Evolutionary conservation across 2,888 invertebrate species (phyloP), one percentile per base, ranked within the genome.

Genomic region (Cenopis cana): DNA sequence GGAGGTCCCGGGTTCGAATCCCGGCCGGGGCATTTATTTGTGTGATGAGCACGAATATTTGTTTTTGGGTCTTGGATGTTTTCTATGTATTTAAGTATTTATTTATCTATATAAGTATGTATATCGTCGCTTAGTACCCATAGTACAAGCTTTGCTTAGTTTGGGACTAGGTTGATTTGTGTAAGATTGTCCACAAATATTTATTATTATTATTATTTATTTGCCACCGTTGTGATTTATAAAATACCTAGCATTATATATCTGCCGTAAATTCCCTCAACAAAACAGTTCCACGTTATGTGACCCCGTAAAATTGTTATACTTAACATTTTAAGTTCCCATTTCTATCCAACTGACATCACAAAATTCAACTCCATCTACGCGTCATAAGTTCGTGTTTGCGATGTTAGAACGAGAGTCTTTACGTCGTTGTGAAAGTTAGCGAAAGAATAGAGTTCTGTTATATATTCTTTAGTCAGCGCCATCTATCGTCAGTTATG

Each of bases 401-500:
- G 10, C 55, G 18, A 46, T 33, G 41, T 18, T 8, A 41, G 17
- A 36, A 14, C 14, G 11, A 12, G 9, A 18, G 29, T 64, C 41
- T 33, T 52, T 59, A 41, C n/a, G 50, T 64, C 64, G 18, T 18
- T 69, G 59, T 41, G 8, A 17, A 18, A 60, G 60, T 38, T 60
- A 11, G 1, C n/a, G 20, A 12, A 12, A 56, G 59, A 60, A 61
- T 50, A 20, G 61, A 64, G 62, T 65, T 46, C 11, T 65, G 73
- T 71, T 73, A 73, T 74, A 80, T 83, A 85, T 85, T 86, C 84
- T 85, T 86, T 82, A 84, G 78, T 80, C 79, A 87, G 72, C 86
- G 89, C 90, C 92, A 92, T 92, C 93, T 91, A 91, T 91, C 88
- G 82, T 74, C 65, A 73, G 76, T 78, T 89, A 89, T 90, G 89